Evolutionary conservation across 2,113 vertebrate genomes (phyloP), one percentile per base, ranked within the genome.

Genomic region (Oceanites oceanicus): DNA sequence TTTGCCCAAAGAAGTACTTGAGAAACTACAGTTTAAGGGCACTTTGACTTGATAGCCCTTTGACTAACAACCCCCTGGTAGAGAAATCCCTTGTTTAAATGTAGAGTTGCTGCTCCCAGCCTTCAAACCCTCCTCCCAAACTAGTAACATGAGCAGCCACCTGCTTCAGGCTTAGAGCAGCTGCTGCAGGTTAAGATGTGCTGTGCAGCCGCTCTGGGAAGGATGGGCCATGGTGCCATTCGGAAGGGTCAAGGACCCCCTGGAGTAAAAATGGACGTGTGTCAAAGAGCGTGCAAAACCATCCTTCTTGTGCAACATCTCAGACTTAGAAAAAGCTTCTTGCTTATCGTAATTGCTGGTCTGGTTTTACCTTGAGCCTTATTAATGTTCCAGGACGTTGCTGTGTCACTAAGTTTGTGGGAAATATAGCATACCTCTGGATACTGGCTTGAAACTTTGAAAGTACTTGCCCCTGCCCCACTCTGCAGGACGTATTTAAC

Each of bases 21-120:
- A 95, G 92, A 95, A 94, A 88, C 83, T 91, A 26, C 72, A 77
- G 94, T 96, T 86, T 95, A 91, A 95, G 82, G 90, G 63, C 38
- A 45, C 86, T 95, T 83, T 49, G 88, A 82, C 74, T 93, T 61
- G 34, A 67, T 50, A 85, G 66, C 36, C 38, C 52, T 94, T 87
- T 82, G 88, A 92, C 75, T 92, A 92, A 92, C 67, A 86, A 16
- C 40, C 40, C 47, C 66, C 61, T 84, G 29, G 36, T 74, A 62
- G 2, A 86, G 75, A 88, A 95, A 86, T 96, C 40, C 72, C 59
- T 86, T 50, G 42, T 91, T 94, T 80, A 77, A 74, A 80, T 42
- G 67, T 42, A 22, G 75, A 74, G 49, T 80, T 83, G 63, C 86
- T 77, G 63, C 88, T 93, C 20, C 26, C 0, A 3, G 67, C 59